phyloP scores from a whole-genome alignment of 2,888 invertebrate genomes.

The Apotomis capreana region DNA sequence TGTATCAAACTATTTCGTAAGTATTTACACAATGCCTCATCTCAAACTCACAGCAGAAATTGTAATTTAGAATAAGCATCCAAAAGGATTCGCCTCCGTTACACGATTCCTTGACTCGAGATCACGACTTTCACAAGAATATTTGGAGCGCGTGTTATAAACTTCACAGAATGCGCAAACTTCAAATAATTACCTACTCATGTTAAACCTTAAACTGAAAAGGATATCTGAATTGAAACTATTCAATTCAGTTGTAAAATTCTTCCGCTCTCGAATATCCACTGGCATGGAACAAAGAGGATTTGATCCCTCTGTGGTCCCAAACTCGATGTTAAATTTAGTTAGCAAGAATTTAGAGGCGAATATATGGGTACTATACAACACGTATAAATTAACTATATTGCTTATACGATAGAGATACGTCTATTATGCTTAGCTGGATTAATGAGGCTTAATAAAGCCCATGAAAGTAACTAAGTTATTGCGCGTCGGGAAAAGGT shows the following conservation, averaged over 20 bases:
- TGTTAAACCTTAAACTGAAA: conserved; percentile 12
- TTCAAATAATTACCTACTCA: not conserved
- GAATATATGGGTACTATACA: conserved; percentile 4
- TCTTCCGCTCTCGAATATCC: conserved; percentile 29
- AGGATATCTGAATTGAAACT: conserved; percentile 31
- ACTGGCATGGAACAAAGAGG: conserved; percentile 37
- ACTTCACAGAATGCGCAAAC: not conserved
- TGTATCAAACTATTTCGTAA: too few relatives aligned
- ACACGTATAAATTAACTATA: conserved; percentile 6
- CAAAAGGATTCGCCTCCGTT: too few relatives aligned
- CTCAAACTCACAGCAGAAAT: too few relatives aligned
- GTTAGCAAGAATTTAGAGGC: conserved; percentile 20
- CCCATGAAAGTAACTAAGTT: conserved; percentile 34
- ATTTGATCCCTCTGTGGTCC: conserved; percentile 27
- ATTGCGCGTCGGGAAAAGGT: conserved; percentile 31
- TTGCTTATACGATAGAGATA: not conserved
- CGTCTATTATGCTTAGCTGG: conserved; percentile 25
- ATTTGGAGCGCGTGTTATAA: not conserved
- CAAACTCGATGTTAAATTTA: conserved; percentile 30
- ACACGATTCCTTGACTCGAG: too few relatives aligned
- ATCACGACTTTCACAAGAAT: not conserved
- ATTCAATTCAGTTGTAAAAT: conserved; percentile 37
- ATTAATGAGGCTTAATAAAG: conserved; percentile 35
- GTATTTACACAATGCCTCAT: too few relatives aligned
- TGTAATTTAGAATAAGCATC: too few relatives aligned